Percentiles rank a stretch among this genome's conserved stretches.
Conservation (phyloP, 2,113 vertebrate genomes). For the Syngnathoides biaculeatus region DNA sequence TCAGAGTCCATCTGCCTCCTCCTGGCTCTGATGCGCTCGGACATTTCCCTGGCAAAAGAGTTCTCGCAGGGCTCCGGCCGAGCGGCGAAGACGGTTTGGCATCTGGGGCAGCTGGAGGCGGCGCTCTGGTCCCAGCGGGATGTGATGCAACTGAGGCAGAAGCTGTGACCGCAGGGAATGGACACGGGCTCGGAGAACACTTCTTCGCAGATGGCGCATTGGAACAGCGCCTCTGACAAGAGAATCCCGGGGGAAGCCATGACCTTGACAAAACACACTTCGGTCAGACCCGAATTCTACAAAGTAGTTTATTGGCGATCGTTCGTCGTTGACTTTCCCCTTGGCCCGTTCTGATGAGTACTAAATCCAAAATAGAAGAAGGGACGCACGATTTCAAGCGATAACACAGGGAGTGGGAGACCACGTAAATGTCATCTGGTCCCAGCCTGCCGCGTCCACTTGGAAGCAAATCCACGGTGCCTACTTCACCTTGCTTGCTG, state of each 20-base stretch:
- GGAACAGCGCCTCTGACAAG: conserved; percentile 59
- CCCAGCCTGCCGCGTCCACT: no score
- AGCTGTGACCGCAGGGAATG: conserved; percentile 70
- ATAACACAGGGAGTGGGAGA: no score
- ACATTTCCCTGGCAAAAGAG: conserved; percentile 62
- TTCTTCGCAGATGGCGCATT: conserved; percentile 61
- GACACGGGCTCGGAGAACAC: conserved; percentile 64
- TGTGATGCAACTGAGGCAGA: conserved; percentile 64
- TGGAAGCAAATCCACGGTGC: no score
- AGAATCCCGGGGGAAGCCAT: conserved; percentile 43
- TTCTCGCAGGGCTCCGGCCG: conserved; percentile 60
- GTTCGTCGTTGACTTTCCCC: no score
- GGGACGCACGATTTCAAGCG: no score
- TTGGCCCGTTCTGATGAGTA: no score
- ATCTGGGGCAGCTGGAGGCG: conserved; percentile 49
- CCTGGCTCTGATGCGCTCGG: conserved; percentile 47
- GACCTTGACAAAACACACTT: conserved; percentile 3
- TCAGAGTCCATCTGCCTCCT: conserved; percentile 39
- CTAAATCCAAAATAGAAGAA: no score
- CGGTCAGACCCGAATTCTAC: no score
- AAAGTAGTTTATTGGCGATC: no score
- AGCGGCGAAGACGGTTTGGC: conserved; percentile 33
- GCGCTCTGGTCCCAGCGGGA: conserved; percentile 38
- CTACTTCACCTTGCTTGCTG: no score
- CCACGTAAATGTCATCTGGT: no score